Conservation (phyloP, 2,888 invertebrate genomes). For the Eupithecia dodoneata region DNA sequence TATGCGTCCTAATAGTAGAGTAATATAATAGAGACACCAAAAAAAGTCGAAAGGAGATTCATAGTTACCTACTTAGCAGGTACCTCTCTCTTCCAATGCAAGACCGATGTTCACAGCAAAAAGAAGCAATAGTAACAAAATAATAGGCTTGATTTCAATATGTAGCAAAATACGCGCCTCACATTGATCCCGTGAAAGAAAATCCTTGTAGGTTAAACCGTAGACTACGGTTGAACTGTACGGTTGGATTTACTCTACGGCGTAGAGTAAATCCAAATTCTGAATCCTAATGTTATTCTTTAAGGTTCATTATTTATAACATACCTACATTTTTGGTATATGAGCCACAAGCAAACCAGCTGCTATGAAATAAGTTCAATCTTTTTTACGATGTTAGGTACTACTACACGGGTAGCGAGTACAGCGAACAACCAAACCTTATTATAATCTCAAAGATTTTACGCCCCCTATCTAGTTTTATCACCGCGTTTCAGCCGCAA, state of each 20-base stretch:
- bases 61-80: background rate
- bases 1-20: background rate
- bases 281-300: too few relatives aligned
- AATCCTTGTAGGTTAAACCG: background rate
- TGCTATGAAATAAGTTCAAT: too few relatives aligned
- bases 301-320: too few relatives aligned
- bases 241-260: too few relatives aligned
- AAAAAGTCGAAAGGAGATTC: background rate
- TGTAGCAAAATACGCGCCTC: background rate
- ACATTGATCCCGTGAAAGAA: background rate
- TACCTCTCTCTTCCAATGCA: background rate
- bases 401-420: too few relatives aligned
- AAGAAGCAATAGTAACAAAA: background rate
- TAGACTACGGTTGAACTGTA: too few relatives aligned
- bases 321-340: too few relatives aligned
- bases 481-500: background rate
- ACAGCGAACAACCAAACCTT: background rate
- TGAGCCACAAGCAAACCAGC: too few relatives aligned
- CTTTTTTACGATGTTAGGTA: too few relatives aligned
- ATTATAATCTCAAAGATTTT: background rate
- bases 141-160: background rate
- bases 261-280: too few relatives aligned
- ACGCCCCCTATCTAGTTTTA: background rate
- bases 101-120: background rate
- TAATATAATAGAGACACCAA: background rate